A percentile compares a stretch with the other conserved stretches of the same genome.
phyloP scores from a whole-genome alignment of 2,113 vertebrate genomes.

The Microtus ochrogaster region DNA sequence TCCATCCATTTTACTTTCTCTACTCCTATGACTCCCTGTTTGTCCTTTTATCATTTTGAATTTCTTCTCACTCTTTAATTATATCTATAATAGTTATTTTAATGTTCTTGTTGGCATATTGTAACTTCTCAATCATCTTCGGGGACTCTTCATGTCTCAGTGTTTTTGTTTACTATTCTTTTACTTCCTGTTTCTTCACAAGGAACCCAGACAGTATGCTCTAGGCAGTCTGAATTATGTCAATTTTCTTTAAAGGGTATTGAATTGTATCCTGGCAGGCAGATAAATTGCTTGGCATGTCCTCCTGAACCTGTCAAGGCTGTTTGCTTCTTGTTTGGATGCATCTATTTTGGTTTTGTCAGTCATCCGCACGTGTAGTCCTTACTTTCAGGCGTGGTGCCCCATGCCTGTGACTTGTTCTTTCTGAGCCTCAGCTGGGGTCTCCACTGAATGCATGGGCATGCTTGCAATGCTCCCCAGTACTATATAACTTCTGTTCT shows the following conservation, averaged over 20 bases:
- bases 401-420: background rate
- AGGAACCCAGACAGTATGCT: background rate
- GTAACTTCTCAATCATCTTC: constrained; percentile 22
- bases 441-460: too few relatives aligned
- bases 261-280: constrained; percentile 53
- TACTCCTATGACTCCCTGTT: background rate
- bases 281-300: constrained; percentile 36
- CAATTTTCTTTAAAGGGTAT: constrained; percentile 49
- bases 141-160: background rate
- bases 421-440: background rate
- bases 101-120: background rate
- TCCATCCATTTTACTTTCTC: background rate
- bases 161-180: background rate
- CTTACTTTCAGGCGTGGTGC: background rate
- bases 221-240: constrained; percentile 20
- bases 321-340: constrained; percentile 14
- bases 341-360: background rate
- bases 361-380: background rate
- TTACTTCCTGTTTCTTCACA: background rate
- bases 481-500: background rate
- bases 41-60: background rate
- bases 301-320: background rate
- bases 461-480: background rate
- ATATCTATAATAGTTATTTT: background rate
- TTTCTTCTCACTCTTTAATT: background rate